Conservation (phyloP, 1,140 invertebrate genomes). For the Drosophila hydei region DNA sequence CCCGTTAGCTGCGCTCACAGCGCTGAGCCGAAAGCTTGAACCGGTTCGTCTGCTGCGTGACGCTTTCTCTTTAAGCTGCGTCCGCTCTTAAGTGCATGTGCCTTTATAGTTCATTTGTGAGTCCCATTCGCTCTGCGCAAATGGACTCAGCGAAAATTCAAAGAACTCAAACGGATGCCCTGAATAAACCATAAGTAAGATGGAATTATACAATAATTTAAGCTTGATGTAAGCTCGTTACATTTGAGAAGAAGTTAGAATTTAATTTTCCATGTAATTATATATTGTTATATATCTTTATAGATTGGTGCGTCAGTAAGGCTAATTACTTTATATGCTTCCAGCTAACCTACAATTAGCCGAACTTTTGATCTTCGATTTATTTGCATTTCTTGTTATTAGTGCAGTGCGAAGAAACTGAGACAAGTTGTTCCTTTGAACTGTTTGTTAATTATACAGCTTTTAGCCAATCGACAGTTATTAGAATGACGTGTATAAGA, state of each 20-base stretch:
- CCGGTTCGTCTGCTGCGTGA: conserved; percentile 28
- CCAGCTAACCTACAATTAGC: conserved; percentile 32
- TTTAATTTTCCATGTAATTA: not conserved
- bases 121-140: conserved; percentile 31
- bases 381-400: conserved; percentile 9
- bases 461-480: conserved; percentile 11
- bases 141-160: conserved; percentile 6
- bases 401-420: not conserved
- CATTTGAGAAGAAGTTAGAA: not conserved
- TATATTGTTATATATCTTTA: not conserved
- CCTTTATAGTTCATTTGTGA: conserved; percentile 39
- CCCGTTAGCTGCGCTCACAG: not conserved
- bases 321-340: conserved; percentile 19
- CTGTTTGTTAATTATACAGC: conserved; percentile 4
- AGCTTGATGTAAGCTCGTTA: not conserved
- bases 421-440: not conserved
- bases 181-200: no score
- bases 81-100: conserved; percentile 15
- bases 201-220: no score
- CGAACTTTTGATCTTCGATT: conserved; percentile 17
- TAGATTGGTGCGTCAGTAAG: conserved; percentile 4
- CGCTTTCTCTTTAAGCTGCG: not conserved
- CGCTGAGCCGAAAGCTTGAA: conserved; percentile 29
- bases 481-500: not conserved
- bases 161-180: no score